phyloP scores from a whole-genome alignment of 2,797 vertebrate species.

The Coluber constrictor region DNA sequence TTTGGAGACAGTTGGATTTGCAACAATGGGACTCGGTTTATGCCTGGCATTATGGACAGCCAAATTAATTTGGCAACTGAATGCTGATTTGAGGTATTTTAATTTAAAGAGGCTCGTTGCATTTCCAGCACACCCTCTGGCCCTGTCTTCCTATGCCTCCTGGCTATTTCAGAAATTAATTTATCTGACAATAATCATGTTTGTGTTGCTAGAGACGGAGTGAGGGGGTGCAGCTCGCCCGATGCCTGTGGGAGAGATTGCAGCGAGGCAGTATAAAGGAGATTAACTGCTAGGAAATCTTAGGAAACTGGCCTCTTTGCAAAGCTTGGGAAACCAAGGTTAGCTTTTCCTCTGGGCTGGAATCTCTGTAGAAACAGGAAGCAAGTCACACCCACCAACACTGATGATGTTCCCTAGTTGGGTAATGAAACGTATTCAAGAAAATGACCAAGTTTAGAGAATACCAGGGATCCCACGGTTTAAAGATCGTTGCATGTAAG shows the following conservation, averaged over 20 bases:
- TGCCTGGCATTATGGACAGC: constrained; percentile 11
- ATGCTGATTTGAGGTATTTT: background rate
- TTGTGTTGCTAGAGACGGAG: too few species aligned
- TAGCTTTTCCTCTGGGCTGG: background rate
- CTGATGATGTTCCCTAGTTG: too few species aligned
- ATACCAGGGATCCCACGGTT: background rate
- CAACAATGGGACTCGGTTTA: background rate
- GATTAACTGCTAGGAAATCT: background rate
- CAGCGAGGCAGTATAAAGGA: background rate
- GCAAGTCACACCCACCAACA: too few species aligned
- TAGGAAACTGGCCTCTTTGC: background rate
- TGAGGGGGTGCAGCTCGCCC: accelerated
- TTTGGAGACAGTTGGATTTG: background rate
- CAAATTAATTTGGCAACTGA: background rate
- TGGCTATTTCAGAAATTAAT: background rate
- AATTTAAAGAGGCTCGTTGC: background rate
- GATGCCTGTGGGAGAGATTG: background rate
- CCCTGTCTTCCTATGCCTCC: background rate
- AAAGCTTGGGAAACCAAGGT: background rate
- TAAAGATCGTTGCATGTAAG: background rate
- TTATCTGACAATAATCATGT: background rate
- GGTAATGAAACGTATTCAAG: too few species aligned
- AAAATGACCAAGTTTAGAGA: background rate
- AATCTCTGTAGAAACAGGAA: too few species aligned
- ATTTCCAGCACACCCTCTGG: background rate